Base-by-base conservation (phyloP, 2,888 invertebrate genomes). In the Aporophyla nigra region DNA sequence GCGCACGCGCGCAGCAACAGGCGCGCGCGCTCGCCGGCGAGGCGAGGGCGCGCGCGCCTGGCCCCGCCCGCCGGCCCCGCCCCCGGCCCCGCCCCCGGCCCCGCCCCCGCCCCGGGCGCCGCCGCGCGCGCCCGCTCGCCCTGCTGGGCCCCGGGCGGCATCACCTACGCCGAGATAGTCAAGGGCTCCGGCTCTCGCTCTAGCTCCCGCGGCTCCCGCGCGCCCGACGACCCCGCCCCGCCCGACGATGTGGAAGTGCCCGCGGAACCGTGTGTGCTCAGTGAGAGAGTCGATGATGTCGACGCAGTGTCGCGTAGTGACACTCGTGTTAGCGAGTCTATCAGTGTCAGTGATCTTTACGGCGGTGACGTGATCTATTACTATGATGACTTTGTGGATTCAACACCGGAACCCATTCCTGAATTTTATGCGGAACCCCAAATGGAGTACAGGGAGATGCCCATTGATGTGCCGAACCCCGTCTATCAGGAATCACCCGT, bases 151-250 rank as follows among this genome's bases (percentile, higher is more conserved):
- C 98, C 98, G 5, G 98, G 98, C 51, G 97, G 97, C 43, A 97
- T 98, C 67, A 97, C 98, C 66, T 98, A 98, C 93, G 98, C 98
- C 67, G 98, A 98, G 94, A 98, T 98, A 83, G 97, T 98, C 80
- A 97, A 97, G 87, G 98, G 98, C 96, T 90, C 90, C 83, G 90
- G 92, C 90, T 95, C 94, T 63, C 91, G 96, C 83, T 94, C 96
- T 80, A 93, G 94, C 90, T 93, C 96, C 67, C 90, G 91, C 21
- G 90, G 91, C 76, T 92, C 93, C 54, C 87, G 91, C 74, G 89
- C 90, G 53, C 88, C 90, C 73, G 90, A 92, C 78, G 62, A 69
- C 27, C 75, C 81, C 65, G 82, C 81, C 74, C 71, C 65, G 75
- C 85, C 87, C 53, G 90, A 90, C 74, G 87, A 89, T 71, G 86